A percentile compares a stretch with the other conserved stretches of the same genome.
Conservation (phyloP, 2,797 vertebrate genomes). For the Erethizon dorsatum region DNA sequence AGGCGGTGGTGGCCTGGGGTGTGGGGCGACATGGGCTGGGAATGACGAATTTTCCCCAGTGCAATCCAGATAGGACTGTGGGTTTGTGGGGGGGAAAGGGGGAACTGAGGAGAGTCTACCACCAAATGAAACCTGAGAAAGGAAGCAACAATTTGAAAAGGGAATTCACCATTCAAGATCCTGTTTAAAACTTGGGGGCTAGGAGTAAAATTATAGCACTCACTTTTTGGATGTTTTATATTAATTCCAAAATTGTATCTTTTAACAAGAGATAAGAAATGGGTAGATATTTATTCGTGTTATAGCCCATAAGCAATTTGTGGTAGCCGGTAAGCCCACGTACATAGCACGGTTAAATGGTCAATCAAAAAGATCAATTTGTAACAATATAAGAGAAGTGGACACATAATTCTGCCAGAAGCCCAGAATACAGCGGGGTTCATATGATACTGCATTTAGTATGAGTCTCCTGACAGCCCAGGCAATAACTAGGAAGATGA, state of each 20-base stretch:
- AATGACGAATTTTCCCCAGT: rapidly evolving
- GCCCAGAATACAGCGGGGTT: rapidly evolving
- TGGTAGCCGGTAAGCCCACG: neutral
- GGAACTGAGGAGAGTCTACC: neutral
- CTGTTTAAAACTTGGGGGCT: neutral
- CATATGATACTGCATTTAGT: rapidly evolving
- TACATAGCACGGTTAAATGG: neutral
- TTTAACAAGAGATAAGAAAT: neutral
- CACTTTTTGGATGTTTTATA: neutral
- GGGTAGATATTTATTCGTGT: neutral
- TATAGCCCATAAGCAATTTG: neutral
- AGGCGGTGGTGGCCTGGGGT: neutral
- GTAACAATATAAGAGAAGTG: neutral
- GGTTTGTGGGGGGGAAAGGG: neutral
- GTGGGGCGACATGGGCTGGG: neutral
- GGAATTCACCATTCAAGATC: neutral
- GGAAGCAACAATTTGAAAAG: neutral
- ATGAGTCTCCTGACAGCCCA: neutral
- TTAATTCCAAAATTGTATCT: neutral
- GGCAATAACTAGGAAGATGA: neutral
- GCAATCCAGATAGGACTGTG: neutral
- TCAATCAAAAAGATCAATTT: neutral
- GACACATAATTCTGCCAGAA: neutral
- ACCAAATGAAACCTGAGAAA: neutral
- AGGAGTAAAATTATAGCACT: too few species aligned